These are phyloP conservation scores for Contarinia nasturtii DNA, from an alignment of 1,140 invertebrate genomes.

Conservation along the genomic window DNA sequence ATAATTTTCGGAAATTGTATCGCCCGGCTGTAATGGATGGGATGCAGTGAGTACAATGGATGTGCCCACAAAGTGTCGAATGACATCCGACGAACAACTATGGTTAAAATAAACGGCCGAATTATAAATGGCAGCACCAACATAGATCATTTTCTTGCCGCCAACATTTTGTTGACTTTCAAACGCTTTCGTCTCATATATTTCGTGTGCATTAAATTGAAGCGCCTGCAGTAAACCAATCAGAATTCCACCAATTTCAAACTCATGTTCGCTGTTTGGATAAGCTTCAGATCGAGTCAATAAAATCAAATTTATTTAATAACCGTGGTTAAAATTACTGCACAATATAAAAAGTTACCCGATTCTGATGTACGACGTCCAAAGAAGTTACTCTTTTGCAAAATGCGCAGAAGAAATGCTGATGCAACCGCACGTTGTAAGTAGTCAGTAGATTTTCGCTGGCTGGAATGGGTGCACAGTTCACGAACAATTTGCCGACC, in stretches of 20 bases:
- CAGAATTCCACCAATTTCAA: constrained; percentile 38
- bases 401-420: constrained; percentile 50
- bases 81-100: constrained; percentile 64
- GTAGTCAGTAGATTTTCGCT: constrained; percentile 46
- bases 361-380: constrained; percentile 19
- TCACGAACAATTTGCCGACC: constrained; percentile 26
- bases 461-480: constrained; percentile 45
- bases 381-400: constrained; percentile 43
- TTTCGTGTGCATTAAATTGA: constrained; percentile 79
- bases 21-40: constrained; percentile 37
- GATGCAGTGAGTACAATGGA: constrained; percentile 49
- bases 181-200: constrained; percentile 47
- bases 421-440: constrained; percentile 59
- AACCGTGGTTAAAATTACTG: too few relatives aligned
- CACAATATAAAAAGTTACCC: too few relatives aligned
- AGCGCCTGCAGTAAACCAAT: constrained; percentile 57
- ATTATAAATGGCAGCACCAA: constrained; percentile 66
- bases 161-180: constrained; percentile 27
- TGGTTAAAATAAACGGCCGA: constrained; percentile 73
- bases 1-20: constrained; percentile 66
- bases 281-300: constrained; percentile 1
- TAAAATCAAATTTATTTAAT: constrained; percentile 1
- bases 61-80: constrained; percentile 58
- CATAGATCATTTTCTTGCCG: constrained; percentile 32
- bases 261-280: constrained; percentile 29